Base-by-base conservation (phyloP, 1,140 invertebrate species). In the Agrilus planipennis region DNA sequence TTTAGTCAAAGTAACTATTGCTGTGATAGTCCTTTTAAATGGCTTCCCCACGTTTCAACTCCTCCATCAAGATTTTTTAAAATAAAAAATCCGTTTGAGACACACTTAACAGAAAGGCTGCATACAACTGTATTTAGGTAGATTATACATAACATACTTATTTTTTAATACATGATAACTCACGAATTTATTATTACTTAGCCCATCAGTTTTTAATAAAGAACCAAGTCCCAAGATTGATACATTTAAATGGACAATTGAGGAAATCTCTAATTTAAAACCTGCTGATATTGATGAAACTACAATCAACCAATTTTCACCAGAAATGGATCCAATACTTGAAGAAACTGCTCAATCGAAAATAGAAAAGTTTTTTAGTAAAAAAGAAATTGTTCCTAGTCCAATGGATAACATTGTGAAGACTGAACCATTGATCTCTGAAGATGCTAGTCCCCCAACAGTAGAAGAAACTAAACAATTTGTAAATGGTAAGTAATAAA, bases 211-310 rank as follows among this genome's bases (percentile, higher is more conserved):
- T 18, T 61, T 61, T 42, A 34, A 30, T 16, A 50, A 53, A 52
- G 47, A 47, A n/a, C 49, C 50, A 15, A 54, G 50, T 21, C 49
- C 51, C 11, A 53, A 53, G 34, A 45, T 42, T 21, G 50, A 54
- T 23, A 48, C 54, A 35, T 61, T 61, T 44, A 52, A 52, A 37
- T 61, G 58, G 58, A 54, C 54, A 4, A 61, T 61, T 28, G 57
- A 61, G 19, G 59, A 61, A 34, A 52, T 58, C 17, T 58, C 59
- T 1, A 44, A 21, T 29, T 42, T 61, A 9, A 56, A 60, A 44
- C 59, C 59, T 4, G 59, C 56, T 11, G 51, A 60, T 39, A 60
- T 61, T 41, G 59, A 61, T 37, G 57, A 60, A 42, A 40, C 42
- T 7, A 51, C 50, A 12, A 45, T 50, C 21, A 46, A 47, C 31